Evolutionary conservation across 2,797 vertebrate genomes (phyloP).

Genomic region (Ataeniobius toweri): DNA sequence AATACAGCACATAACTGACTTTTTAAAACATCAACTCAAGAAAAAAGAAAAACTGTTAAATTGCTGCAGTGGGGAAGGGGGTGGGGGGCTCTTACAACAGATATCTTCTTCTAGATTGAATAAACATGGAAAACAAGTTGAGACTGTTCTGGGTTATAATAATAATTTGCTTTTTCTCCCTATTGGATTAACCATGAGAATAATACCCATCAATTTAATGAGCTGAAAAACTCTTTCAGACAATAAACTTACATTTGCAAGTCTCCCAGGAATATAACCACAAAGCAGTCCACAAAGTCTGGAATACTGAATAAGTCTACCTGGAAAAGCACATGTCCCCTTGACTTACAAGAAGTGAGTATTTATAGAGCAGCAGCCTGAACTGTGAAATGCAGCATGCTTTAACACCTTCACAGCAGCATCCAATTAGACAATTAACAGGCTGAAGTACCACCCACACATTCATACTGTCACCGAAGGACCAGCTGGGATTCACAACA

Average conservation of each 20-base stretch:
- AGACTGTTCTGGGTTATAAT: not conserved
- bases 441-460: constrained; percentile 2
- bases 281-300: not conserved
- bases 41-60: constrained; percentile 24
- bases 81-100: not conserved
- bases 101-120: constrained; percentile 4
- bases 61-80: not conserved
- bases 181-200: too few species aligned
- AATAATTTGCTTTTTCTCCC: not conserved
- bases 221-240: not conserved
- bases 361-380: not conserved
- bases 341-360: not conserved
- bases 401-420: constrained; percentile 7
- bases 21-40: constrained; percentile 19
- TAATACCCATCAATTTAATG: not conserved
- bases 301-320: not conserved
- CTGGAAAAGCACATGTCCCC: too few species aligned
- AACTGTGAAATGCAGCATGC: not conserved
- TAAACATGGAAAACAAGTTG: not conserved
- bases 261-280: not conserved
- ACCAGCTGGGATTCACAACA: not conserved
- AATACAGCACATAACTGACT: constrained; percentile 39
- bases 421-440: constrained; percentile 10
- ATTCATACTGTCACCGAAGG: not conserved
- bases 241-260: not conserved